phyloP scores from a whole-genome alignment of 2,113 vertebrate species.

The Girardinichthys multiradiatus region DNA sequence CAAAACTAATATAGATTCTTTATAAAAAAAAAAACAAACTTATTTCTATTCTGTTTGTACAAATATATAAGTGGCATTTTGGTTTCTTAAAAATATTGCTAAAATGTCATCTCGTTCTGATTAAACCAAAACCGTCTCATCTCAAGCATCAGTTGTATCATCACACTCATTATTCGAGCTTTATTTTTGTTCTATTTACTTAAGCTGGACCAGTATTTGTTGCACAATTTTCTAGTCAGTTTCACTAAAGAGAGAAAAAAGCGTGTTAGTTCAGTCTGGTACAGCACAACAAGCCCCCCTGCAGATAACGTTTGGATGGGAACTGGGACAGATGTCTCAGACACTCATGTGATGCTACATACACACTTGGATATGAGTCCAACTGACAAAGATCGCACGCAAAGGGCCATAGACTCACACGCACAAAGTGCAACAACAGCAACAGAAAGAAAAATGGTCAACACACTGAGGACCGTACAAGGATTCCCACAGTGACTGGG shows the following conservation, averaged over 20 bases:
- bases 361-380: constrained; percentile 20
- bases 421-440: constrained; percentile 20
- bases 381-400: constrained; percentile 44
- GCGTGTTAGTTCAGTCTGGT: constrained; percentile 36
- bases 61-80: background rate
- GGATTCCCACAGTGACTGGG: constrained; percentile 76
- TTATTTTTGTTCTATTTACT: background rate
- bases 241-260: constrained; percentile 5
- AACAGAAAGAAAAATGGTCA: constrained; percentile 19
- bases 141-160: no score
- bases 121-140: background rate
- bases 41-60: background rate
- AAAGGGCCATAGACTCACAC: constrained; percentile 27
- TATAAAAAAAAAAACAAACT: background rate
- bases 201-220: constrained; percentile 14
- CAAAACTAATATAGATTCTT: background rate
- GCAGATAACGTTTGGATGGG: constrained; percentile 67
- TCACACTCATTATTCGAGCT: background rate
- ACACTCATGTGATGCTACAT: constrained; percentile 32
- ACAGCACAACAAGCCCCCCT: constrained; percentile 58
- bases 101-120: background rate
- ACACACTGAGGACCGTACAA: constrained; percentile 50
- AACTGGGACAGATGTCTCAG: constrained; percentile 76
- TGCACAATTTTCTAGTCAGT: constrained; percentile 10
- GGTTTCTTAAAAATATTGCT: background rate